These are phyloP conservation scores for Hemibagrus wyckioides DNA, from an alignment of 2,113 vertebrate genomes.

Conservation along the genomic window DNA sequence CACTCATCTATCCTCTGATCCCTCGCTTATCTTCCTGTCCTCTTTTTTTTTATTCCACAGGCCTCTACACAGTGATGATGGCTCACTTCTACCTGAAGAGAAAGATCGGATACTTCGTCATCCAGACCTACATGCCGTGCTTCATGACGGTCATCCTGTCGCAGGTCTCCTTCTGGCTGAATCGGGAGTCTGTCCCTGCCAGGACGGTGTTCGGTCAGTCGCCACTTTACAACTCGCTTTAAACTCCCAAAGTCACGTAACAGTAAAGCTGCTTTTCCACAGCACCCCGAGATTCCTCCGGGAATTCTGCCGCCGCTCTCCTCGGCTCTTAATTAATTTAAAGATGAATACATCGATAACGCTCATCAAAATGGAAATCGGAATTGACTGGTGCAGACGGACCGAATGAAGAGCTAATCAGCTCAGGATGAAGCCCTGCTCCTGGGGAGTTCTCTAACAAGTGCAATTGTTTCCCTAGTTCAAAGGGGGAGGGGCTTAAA, in stretches of 20 bases:
- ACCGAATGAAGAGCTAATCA: slow-evolving; percentile 51
- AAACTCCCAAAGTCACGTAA: background rate
- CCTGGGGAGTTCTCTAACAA: background rate
- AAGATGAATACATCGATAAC: slow-evolving; percentile 44
- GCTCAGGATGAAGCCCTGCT: slow-evolving; percentile 19
- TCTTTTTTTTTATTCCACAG: slow-evolving; percentile 64
- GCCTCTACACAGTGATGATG: slow-evolving; percentile 96
- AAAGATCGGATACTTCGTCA: slow-evolving; percentile 97
- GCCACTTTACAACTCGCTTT: background rate
- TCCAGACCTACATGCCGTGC: slow-evolving; percentile 98
- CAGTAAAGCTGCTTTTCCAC: background rate
- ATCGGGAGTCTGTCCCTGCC: slow-evolving; percentile 94
- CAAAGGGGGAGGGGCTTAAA: background rate
- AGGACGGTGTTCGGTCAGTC: slow-evolving; percentile 95
- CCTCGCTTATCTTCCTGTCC: slow-evolving; percentile 30
- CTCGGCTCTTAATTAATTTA: slow-evolving; percentile 31
- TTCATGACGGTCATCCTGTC: slow-evolving; percentile 98
- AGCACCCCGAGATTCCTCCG: background rate
- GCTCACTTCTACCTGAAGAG: slow-evolving; percentile 97
- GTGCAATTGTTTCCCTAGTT: background rate
- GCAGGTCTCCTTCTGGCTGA: slow-evolving; percentile 97
- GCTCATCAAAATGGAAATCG: slow-evolving; percentile 53
- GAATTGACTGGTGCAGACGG: slow-evolving; percentile 41
- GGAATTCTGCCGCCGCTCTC: background rate
- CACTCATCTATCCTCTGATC: slow-evolving; percentile 3